Evolutionary conservation across 1,140 invertebrate species (phyloP).

Genomic region (Plutomurus gul): DNA sequence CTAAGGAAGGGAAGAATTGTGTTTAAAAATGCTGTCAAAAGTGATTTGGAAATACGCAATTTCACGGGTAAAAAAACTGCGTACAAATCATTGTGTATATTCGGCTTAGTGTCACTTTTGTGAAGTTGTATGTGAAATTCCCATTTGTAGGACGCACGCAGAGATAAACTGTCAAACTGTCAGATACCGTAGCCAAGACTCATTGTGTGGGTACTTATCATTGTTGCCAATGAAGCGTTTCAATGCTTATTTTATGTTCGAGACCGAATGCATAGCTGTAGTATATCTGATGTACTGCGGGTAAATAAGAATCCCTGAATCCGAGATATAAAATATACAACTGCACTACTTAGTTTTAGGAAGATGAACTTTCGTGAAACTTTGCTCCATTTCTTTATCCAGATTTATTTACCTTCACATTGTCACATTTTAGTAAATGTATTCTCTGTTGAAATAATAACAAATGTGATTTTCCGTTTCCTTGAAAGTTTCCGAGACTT

Average conservation of each 20-base stretch:
- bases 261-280: too few species aligned
- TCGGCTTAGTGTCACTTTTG: background rate
- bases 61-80: background rate
- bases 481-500: too few species aligned
- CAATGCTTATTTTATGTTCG: too few species aligned
- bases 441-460: constrained; percentile 11
- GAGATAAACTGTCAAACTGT: constrained; percentile 15
- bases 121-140: background rate
- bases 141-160: background rate
- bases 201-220: too few species aligned
- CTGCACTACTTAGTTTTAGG: background rate
- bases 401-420: constrained; percentile 26
- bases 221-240: too few species aligned
- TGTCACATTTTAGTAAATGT: constrained; percentile 22
- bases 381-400: background rate
- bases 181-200: background rate
- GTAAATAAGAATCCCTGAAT: too few species aligned
- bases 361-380: background rate
- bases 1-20: too few species aligned
- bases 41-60: background rate
- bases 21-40: background rate
- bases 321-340: too few species aligned
- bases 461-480: too few species aligned
- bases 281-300: too few species aligned
- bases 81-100: background rate